These are phyloP conservation scores for Nothoprocta perdicaria DNA, from an alignment of 2,113 vertebrate species.

Conservation along the genomic window DNA sequence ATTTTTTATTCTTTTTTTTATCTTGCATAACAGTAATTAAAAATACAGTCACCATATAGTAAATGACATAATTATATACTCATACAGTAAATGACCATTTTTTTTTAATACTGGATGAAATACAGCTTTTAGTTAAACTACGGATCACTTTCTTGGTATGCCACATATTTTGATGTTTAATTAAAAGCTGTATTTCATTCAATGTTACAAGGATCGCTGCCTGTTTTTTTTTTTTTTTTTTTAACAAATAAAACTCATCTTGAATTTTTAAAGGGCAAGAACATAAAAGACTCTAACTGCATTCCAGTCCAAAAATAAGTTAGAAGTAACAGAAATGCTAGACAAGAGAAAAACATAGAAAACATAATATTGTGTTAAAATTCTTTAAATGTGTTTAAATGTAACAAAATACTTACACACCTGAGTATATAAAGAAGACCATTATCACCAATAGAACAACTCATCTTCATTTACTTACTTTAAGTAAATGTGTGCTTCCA, in stretches of 20 bases:
- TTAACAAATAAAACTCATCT: not conserved
- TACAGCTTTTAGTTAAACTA: constrained; percentile 16
- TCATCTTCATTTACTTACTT: not conserved
- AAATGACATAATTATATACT: not conserved
- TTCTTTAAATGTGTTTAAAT: too few species aligned
- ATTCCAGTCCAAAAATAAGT: not conserved
- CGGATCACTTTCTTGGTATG: too few species aligned
- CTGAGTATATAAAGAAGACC: not conserved
- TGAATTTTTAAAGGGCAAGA: constrained; percentile 14
- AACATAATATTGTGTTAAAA: not conserved
- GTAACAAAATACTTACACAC: not conserved
- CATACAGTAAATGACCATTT: too few species aligned
- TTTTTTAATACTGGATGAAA: not conserved
- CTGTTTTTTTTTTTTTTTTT: not conserved
- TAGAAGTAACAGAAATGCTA: not conserved
- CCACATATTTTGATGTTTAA: too few species aligned
- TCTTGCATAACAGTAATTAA: constrained; percentile 38
- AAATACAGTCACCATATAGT: constrained; percentile 26
- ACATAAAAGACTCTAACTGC: not conserved
- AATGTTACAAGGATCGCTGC: not conserved
- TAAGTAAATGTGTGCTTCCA: not conserved
- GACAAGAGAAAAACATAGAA: not conserved
- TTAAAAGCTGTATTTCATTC: too few species aligned
- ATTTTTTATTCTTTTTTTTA: too few species aligned
- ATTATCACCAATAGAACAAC: not conserved